A percentile compares a stretch with the other conserved stretches of the same genome.
Conservation (phyloP, 2,888 invertebrate genomes). For the Mayetiola destructor region DNA sequence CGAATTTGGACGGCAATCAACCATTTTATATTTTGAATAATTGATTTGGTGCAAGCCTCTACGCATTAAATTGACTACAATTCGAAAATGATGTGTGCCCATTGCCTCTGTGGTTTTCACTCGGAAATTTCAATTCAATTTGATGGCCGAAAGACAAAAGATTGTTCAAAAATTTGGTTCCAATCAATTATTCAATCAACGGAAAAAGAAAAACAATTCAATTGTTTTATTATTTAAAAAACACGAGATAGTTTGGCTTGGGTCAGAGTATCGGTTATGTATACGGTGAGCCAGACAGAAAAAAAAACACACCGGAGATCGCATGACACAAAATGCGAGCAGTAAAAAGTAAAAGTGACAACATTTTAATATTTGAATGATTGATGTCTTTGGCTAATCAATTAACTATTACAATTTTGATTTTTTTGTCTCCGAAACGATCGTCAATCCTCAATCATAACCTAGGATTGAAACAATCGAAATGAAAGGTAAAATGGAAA, state of each 20-base stretch:
- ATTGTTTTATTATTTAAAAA: constrained; percentile 10
- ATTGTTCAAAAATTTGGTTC: background rate
- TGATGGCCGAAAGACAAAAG: background rate
- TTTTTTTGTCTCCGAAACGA: background rate
- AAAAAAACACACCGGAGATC: background rate
- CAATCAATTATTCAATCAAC: background rate
- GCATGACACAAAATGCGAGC: background rate
- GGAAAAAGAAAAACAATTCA: background rate
- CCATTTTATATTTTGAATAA: too few relatives aligned
- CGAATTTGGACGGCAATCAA: too few relatives aligned
- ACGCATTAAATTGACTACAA: too few relatives aligned
- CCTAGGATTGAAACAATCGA: background rate
- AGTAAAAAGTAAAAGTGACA: background rate
- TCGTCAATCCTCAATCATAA: background rate
- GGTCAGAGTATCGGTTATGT: too few relatives aligned
- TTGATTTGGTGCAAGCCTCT: too few relatives aligned
- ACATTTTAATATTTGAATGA: constrained; percentile 1
- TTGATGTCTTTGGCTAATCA: background rate
- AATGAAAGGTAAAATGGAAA: background rate
- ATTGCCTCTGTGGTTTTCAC: too few relatives aligned
- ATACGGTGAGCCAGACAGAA: background rate
- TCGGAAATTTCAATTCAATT: too few relatives aligned
- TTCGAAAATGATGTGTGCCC: too few relatives aligned
- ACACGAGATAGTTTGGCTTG: background rate
- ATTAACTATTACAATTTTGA: background rate